Conservation (phyloP, 2,113 vertebrate genomes). For the Eurystomus gularis region DNA sequence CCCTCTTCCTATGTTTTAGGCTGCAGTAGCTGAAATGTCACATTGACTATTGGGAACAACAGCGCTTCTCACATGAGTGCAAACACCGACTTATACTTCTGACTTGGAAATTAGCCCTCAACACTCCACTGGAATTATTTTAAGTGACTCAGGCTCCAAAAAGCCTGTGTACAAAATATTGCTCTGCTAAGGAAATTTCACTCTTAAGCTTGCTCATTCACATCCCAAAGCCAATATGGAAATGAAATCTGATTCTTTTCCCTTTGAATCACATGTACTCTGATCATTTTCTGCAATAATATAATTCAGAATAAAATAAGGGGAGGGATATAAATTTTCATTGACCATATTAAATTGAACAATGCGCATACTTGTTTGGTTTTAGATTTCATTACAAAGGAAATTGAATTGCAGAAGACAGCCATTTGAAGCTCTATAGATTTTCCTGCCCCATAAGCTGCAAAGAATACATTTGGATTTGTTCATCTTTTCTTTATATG, state of each 20-base stretch:
- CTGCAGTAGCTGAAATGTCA: neutral
- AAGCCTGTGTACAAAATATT: neutral
- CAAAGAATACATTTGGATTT: neutral
- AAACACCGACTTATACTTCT: neutral
- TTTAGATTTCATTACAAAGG: conserved; percentile 32
- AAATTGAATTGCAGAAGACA: neutral
- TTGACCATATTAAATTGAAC: neutral
- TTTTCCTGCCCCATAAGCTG: neutral
- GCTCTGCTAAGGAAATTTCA: neutral
- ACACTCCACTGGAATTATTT: neutral
- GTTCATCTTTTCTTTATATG: neutral
- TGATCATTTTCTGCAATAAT: conserved; percentile 12
- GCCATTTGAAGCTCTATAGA: neutral
- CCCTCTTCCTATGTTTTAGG: neutral
- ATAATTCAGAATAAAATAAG: conserved; percentile 18
- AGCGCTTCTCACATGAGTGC: neutral
- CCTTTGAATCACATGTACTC: neutral
- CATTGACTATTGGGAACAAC: neutral
- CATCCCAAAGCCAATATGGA: neutral
- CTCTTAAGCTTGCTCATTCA: neutral
- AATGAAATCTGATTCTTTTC: neutral
- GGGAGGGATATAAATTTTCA: neutral
- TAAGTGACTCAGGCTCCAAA: neutral
- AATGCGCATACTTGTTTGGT: neutral
- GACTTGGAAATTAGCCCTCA: neutral